Percentiles rank a stretch among this genome's conserved stretches.
Evolutionary conservation across 2,888 invertebrate species (phyloP).

Genomic region (Crocallis elinguaria): DNA sequence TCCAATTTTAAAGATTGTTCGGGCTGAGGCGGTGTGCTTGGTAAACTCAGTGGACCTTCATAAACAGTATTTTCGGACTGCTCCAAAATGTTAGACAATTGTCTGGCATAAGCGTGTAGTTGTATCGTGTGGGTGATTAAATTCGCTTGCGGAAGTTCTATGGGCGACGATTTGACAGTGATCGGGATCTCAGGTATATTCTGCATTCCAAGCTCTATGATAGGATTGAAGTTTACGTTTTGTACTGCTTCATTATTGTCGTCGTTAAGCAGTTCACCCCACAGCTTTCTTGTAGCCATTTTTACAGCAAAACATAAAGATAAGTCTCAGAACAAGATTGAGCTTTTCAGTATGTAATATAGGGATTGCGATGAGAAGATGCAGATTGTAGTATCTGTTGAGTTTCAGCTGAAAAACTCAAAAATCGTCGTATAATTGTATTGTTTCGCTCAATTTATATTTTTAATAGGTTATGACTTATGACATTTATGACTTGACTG

Average conservation of each 20-base stretch:
- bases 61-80: slow-evolving; percentile 66
- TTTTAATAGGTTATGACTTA: too few species aligned
- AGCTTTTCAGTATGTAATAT: too few species aligned
- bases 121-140: slow-evolving; percentile 78
- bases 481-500: too few species aligned
- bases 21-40: slow-evolving; percentile 66
- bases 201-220: slow-evolving; percentile 80
- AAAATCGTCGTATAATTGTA: too few species aligned
- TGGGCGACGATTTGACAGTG: slow-evolving; percentile 74
- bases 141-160: slow-evolving; percentile 74
- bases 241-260: slow-evolving; percentile 66
- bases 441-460: too few species aligned
- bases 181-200: slow-evolving; percentile 80
- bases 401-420: too few species aligned
- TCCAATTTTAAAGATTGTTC: slow-evolving; percentile 52
- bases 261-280: slow-evolving; percentile 76
- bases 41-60: slow-evolving; percentile 68
- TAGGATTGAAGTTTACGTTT: slow-evolving; percentile 78
- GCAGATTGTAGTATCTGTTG: too few species aligned
- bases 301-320: too few species aligned
- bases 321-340: too few species aligned
- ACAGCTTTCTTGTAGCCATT: slow-evolving; percentile 65
- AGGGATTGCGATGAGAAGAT: too few species aligned
- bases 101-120: slow-evolving; percentile 68
- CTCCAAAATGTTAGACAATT: slow-evolving; percentile 66